phyloP scores from a whole-genome alignment of 2,113 vertebrate species.

The Phrynocephalus versicolor region DNA sequence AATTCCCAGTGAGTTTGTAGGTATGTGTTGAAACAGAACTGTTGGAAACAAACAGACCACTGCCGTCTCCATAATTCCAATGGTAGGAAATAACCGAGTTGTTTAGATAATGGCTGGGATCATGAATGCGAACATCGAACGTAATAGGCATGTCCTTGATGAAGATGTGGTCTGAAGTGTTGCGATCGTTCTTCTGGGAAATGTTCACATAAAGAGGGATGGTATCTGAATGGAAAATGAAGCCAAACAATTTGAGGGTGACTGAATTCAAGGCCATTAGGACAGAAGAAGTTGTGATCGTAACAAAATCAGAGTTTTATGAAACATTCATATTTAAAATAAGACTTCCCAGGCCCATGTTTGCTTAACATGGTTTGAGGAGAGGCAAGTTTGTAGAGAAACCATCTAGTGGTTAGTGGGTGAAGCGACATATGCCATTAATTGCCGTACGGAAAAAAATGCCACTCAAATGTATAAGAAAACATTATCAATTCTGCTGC shows the following conservation, averaged over 20 bases:
- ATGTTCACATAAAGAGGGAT: constrained; percentile 87
- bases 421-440: no score
- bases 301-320: not conserved
- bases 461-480: no score
- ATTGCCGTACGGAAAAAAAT: no score
- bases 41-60: constrained; percentile 82
- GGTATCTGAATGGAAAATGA: constrained; percentile 77
- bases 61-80: constrained; percentile 92
- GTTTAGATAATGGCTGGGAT: constrained; percentile 90
- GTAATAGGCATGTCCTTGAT: constrained; percentile 82
- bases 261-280: constrained; percentile 6
- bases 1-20: constrained; percentile 81
- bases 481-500: no score
- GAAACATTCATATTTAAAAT: not conserved
- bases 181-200: constrained; percentile 85
- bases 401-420: no score
- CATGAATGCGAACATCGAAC: constrained; percentile 85
- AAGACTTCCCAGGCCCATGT: not conserved
- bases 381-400: no score
- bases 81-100: constrained; percentile 83
- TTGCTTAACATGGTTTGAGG: no score
- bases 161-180: constrained; percentile 84
- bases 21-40: constrained; percentile 79
- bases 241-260: not conserved
- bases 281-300: not conserved